These are phyloP conservation scores for Chloroclysta siterata DNA, from an alignment of 2,888 invertebrate species.

Conservation along the genomic window DNA sequence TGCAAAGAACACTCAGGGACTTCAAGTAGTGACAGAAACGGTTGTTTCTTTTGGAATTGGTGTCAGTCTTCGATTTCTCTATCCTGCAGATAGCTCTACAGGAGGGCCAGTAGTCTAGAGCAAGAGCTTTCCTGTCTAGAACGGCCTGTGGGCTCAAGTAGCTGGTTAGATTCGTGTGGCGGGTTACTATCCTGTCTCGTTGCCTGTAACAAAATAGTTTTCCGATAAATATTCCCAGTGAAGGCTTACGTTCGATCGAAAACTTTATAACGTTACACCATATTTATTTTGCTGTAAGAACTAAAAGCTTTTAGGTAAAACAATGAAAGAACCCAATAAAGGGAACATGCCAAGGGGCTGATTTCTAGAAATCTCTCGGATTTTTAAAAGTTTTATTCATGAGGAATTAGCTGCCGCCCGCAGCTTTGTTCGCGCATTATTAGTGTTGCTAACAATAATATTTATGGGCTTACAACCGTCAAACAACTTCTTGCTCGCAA, in stretches of 20 bases:
- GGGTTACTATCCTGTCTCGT: conserved; percentile 65
- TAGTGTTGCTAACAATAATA: too few species aligned
- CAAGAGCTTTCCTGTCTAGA: conserved; percentile 83
- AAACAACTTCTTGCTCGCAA: too few species aligned
- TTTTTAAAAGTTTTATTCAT: too few species aligned
- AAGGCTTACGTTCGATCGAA: background rate
- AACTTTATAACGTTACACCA: too few species aligned
- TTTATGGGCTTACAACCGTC: too few species aligned
- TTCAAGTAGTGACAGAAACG: conserved; percentile 92
- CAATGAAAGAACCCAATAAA: too few species aligned
- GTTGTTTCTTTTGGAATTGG: conserved; percentile 87
- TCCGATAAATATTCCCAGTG: background rate
- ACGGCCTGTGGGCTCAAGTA: conserved; percentile 75
- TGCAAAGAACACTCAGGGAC: conserved; percentile 80
- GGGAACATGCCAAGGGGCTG: too few species aligned
- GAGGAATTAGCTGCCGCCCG: too few species aligned
- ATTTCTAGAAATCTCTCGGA: too few species aligned
- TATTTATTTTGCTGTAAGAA: too few species aligned
- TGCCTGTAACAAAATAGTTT: conserved; percentile 72
- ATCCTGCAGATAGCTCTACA: conserved; percentile 88
- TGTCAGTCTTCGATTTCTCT: conserved; percentile 86
- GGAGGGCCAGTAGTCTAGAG: conserved; percentile 88
- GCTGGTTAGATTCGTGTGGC: conserved; percentile 72
- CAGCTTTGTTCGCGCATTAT: too few species aligned
- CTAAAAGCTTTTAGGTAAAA: too few species aligned